These are phyloP conservation scores for Cephus sareptanus DNA, from an alignment of 2,888 invertebrate species.

Conservation along the genomic window DNA sequence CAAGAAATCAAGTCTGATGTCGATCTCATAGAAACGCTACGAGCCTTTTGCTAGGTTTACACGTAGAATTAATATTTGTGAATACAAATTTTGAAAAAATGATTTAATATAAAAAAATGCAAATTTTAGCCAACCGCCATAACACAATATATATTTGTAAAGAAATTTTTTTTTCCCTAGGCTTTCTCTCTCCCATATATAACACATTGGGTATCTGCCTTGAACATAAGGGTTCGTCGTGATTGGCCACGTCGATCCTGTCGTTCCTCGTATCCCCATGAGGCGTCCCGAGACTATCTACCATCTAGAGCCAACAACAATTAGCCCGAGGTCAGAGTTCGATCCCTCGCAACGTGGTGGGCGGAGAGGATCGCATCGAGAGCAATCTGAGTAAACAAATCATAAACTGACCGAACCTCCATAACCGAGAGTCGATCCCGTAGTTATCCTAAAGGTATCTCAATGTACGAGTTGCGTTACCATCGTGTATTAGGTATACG, in stretches of 20 bases:
- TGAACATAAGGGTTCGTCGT: neutral
- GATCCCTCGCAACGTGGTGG: constrained; percentile 47
- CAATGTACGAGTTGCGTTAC: neutral
- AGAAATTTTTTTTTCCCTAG: neutral
- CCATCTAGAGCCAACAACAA: constrained; percentile 65
- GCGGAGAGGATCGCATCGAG: constrained; percentile 48
- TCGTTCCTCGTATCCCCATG: constrained; percentile 12
- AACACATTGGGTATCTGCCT: neutral
- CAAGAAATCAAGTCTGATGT: neutral
- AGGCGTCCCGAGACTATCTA: constrained; percentile 42
- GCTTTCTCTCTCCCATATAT: neutral
- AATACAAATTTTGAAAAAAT: neutral
- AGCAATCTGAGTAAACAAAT: constrained; percentile 62
- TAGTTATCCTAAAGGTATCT: neutral
- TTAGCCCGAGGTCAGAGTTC: constrained; percentile 64
- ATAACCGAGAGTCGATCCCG: neutral
- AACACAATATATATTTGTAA: neutral
- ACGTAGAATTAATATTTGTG: neutral
- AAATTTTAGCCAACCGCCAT: neutral
- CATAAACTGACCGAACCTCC: constrained; percentile 41
- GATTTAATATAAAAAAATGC: neutral
- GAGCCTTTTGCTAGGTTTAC: neutral
- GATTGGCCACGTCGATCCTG: constrained; percentile 7
- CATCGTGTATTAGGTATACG: neutral
- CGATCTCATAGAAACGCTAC: neutral